These are phyloP conservation scores for Apantesis nais DNA, from an alignment of 2,888 invertebrate genomes.

Conservation along the genomic window DNA sequence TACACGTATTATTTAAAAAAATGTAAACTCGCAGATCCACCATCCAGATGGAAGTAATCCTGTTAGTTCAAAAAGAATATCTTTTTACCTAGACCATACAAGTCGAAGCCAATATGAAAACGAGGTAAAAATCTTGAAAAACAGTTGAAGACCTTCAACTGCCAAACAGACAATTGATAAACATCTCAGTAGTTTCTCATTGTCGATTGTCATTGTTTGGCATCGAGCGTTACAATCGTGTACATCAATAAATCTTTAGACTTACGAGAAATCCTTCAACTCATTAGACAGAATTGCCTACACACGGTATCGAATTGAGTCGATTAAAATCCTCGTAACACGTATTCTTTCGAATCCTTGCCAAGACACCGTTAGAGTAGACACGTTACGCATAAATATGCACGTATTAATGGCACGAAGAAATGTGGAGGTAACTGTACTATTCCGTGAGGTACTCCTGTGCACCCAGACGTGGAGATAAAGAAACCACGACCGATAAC, in stretches of 20 bases:
- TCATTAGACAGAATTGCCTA: constrained; percentile 31
- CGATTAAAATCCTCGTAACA: constrained; percentile 56
- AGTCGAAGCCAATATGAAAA: constrained; percentile 36
- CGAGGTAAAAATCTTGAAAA: constrained; percentile 26
- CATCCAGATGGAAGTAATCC: constrained; percentile 19
- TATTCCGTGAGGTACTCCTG: constrained; percentile 67
- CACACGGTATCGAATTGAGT: constrained; percentile 30
- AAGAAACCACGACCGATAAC: constrained; percentile 52
- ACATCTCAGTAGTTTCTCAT: constrained; percentile 43
- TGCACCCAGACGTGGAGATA: constrained; percentile 59
- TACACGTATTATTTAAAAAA: constrained; percentile 19
- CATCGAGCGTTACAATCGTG: constrained; percentile 41
- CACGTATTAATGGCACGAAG: constrained; percentile 78
- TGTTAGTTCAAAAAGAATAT: constrained; percentile 10
- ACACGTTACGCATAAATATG: constrained; percentile 83
- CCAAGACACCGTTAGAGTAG: constrained; percentile 74
- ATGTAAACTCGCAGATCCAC: constrained; percentile 20
- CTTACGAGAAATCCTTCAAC: constrained; percentile 50
- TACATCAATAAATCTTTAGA: constrained; percentile 44
- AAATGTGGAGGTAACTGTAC: constrained; percentile 79
- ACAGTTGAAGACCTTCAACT: constrained; percentile 33
- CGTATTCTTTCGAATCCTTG: constrained; percentile 73
- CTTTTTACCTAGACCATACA: constrained; percentile 22
- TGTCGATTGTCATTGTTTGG: constrained; percentile 52
- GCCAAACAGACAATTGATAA: constrained; percentile 42